These are phyloP conservation scores for Bubo bubo DNA, from an alignment of 2,113 vertebrate genomes.

Conservation along the genomic window DNA sequence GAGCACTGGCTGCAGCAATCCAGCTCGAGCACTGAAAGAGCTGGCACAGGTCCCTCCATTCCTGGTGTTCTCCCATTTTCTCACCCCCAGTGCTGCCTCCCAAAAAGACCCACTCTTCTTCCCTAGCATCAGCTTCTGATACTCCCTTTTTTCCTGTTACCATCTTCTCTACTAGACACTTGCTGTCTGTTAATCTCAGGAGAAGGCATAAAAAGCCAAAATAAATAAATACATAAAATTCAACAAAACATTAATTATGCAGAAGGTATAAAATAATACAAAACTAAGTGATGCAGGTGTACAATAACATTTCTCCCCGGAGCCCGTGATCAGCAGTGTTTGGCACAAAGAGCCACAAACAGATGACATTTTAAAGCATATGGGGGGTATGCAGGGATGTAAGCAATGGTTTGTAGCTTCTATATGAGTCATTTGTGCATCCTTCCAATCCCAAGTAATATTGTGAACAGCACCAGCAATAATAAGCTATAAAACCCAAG, in stretches of 20 bases:
- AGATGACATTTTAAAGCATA: slow-evolving; percentile 1
- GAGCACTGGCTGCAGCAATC: neutral
- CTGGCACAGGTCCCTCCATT: neutral
- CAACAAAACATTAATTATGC: slow-evolving; percentile 39
- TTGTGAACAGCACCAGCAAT: neutral
- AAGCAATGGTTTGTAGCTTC: neutral
- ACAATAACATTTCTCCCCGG: neutral
- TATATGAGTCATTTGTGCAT: neutral
- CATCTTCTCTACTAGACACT: neutral
- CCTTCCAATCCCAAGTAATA: neutral
- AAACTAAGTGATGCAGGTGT: slow-evolving; percentile 7
- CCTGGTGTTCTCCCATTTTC: neutral
- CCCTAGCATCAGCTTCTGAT: neutral
- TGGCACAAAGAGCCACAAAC: neutral
- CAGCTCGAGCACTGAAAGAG: neutral
- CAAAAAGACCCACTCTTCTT: neutral
- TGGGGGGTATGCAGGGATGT: neutral
- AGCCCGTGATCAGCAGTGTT: neutral
- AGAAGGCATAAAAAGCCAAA: neutral
- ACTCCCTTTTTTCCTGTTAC: neutral
- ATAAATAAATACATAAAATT: slow-evolving; percentile 27
- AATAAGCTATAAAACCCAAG: neutral
- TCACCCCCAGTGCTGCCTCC: neutral
- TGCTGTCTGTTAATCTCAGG: neutral
- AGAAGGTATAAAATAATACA: slow-evolving; percentile 27